phyloP scores from a whole-genome alignment of 2,797 vertebrate species.

The Thamnophis elegans region DNA sequence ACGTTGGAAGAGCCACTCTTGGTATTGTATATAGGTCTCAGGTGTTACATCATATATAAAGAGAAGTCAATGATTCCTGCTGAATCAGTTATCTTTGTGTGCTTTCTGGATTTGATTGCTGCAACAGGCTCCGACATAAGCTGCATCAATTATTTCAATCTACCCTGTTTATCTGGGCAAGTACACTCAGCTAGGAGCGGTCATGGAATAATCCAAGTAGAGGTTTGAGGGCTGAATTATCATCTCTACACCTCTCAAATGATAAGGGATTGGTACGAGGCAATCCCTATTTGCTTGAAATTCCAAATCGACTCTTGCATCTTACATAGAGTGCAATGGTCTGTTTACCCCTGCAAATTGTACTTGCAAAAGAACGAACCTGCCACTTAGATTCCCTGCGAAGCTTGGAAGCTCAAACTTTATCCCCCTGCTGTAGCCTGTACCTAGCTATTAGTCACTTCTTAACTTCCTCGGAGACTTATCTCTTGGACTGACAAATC shows the following conservation, averaged over 20 bases:
- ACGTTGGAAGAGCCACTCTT: no score
- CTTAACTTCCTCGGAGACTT: neutral
- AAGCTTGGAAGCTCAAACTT: neutral
- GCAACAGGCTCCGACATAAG: neutral
- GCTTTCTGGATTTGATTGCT: no score
- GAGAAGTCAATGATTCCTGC: no score
- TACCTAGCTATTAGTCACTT: neutral
- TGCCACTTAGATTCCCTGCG: neutral
- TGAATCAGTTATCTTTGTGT: no score
- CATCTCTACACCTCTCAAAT: neutral
- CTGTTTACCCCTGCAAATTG: neutral
- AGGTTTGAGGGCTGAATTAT: neutral
- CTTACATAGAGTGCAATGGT: neutral
- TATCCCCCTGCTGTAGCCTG: neutral
- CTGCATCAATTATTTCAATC: neutral
- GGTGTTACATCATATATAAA: no score
- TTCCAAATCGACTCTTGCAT: neutral
- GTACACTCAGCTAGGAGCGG: neutral
- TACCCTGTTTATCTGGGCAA: neutral
- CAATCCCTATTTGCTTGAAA: neutral
- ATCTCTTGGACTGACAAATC: neutral
- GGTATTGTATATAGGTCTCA: no score
- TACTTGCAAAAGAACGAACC: neutral
- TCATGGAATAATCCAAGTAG: neutral
- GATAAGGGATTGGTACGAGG: neutral